Evolutionary conservation across 2,113 vertebrate species (phyloP), one percentile per base, ranked within the genome.

Genomic region (Coracopsis vasa): DNA sequence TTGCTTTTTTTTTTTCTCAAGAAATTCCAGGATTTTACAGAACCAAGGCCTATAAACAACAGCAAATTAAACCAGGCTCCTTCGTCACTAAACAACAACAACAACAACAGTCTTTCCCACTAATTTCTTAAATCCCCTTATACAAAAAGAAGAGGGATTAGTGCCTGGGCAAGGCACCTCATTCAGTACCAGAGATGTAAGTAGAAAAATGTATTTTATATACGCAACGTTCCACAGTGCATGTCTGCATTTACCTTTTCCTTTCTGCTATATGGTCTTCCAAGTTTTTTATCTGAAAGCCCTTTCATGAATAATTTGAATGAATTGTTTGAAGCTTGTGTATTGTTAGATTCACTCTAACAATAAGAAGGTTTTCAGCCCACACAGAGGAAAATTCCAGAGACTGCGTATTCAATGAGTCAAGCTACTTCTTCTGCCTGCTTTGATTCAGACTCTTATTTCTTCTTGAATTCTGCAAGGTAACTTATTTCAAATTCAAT

Each of bases 331-430:
- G 90, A 88, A 94, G 77, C 61, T 35, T 72, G 60, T 47, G 54
- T 58, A 58, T 58, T 58, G 56, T 35, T 58, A 90, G 75, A 92
- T 56, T 93, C 72, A 84, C 65, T 90, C 56, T 74, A 93, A 96
- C 95, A 97, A 95, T 96, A 92, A 90, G 33, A 88, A 93, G 72
- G 80, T 93, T 95, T 92, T 80, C 96, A 95, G 78, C 95, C 93
- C 85, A 96, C 94, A 94, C 92, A 93, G 50, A 75, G 64, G 94
- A 96, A 96, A 92, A 95, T 97, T 96, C 94, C 82, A 95, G 90
- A 88, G 91, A 82, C 28, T 87, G 71, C 0, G 2, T 54, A 96
- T 60, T 60, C 75, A 95, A 44, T 94, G 95, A 96, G 80, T 96
- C 94, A 96, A 93, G 69, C 92, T 92, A 86, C 33, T 92, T 85